A percentile compares a stretch with the other conserved stretches of the same genome.
phyloP scores from a whole-genome alignment of 1,140 invertebrate genomes.

The Magallana ariakensis region DNA sequence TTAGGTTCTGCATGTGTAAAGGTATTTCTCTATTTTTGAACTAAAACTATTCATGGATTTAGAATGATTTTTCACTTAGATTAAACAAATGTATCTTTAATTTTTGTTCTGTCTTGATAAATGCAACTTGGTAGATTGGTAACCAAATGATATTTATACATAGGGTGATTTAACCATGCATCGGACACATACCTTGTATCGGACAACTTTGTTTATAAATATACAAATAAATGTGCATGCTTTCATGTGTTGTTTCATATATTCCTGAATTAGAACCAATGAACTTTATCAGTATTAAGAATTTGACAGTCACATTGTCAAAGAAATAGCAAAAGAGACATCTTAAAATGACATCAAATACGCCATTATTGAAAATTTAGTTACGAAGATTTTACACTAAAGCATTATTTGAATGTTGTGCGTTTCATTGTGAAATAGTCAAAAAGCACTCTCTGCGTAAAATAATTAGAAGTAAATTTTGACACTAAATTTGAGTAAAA shows the following conservation, averaged over 20 bases:
- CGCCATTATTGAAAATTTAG: background rate
- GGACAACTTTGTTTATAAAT: background rate
- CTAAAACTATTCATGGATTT: too few relatives aligned
- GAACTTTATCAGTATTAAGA: constrained; percentile 1
- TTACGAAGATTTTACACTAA: constrained; percentile 2
- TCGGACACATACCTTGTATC: too few relatives aligned
- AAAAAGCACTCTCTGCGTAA: background rate
- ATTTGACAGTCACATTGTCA: background rate
- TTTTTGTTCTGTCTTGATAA: too few relatives aligned
- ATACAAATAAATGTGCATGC: constrained; percentile 6
- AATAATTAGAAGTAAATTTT: background rate
- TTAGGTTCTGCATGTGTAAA: too few relatives aligned
- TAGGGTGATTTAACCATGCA: background rate
- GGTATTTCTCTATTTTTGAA: too few relatives aligned
- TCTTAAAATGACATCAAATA: constrained; percentile 1
- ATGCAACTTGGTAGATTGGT: too few relatives aligned
- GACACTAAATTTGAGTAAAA: background rate
- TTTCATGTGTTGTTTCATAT: background rate
- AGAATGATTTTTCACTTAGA: too few relatives aligned
- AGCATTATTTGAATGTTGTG: constrained; percentile 6
- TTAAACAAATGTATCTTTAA: too few relatives aligned
- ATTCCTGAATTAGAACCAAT: background rate
- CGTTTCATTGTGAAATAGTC: background rate
- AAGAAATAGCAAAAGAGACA: background rate
- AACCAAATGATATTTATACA: background rate